Evolutionary conservation across 1,140 invertebrate genomes (phyloP), one percentile per base, ranked within the genome.

Genomic region (Dendroctonus ponderosae): DNA sequence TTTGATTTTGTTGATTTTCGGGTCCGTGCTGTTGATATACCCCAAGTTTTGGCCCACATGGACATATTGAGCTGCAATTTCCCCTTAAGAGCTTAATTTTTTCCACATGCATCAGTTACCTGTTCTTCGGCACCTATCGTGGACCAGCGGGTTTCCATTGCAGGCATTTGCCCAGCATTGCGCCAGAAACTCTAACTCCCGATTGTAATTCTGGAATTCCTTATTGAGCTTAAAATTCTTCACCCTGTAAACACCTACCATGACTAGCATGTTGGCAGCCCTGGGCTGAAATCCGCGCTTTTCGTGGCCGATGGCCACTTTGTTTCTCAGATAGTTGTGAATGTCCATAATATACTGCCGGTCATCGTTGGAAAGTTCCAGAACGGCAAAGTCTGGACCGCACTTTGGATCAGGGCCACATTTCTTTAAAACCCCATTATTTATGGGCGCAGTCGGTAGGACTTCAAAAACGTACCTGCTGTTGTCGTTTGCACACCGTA

Each of bases 121-220:
- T 42, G 75, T 75, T 63, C 74, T 61, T 71, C 75, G 41, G 41
- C 74, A 75, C 5, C 44, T 53, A 51, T 76, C 75, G 46, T 76
- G 75, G 7, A 63, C 62, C 26, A 76, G 54, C 6, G 75, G 72
- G 52, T 70, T 73, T 50, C 74, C 73, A 48, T 76, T 68, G 51
- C 76, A 77, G 11, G 71, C 62, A 56, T 86, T 80, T 6, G 84
- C 85, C 83, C 85, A 86, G 70, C 83, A 80, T 70, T 84, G 82
- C 3, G 86, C 85, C 53, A 87, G 80, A 26, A 70, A 74, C 26
- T 86, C 85, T 11, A 88, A 75, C 72, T 87, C 83, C 37, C 82
- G 80, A 73, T 87, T 83, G 84, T 86, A 87, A 49, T 74, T 79
- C 83, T 83, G 66, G 51, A 72, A n/a, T 58, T 46, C 2, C 9